Conservation (phyloP, 2,888 invertebrate genomes). For the Augiades crinisus region DNA sequence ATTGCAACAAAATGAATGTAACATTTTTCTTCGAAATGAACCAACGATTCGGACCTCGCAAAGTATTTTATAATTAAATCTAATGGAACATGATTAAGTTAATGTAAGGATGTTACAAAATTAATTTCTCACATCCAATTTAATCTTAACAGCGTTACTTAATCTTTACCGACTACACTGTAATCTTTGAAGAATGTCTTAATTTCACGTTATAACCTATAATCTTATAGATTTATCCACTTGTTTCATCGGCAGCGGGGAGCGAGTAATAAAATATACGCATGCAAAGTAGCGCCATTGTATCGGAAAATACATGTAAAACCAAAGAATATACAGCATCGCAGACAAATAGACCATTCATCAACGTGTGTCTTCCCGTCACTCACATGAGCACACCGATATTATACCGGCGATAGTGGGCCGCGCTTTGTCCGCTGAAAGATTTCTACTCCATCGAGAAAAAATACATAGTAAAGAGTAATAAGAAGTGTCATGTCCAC, state of each 20-base stretch:
- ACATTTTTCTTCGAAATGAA: no score
- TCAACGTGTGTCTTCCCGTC: no score
- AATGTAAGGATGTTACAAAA: conserved; percentile 20
- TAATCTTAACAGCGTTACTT: conserved; percentile 20
- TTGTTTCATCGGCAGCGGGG: background rate
- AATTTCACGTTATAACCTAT: conserved; percentile 19
- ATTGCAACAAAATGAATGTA: no score
- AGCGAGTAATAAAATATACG: background rate
- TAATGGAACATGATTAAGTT: conserved; percentile 10
- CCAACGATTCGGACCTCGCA: background rate
- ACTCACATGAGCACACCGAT: no score
- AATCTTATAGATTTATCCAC: conserved; percentile 7
- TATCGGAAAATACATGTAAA: background rate
- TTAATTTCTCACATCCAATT: conserved; percentile 20
- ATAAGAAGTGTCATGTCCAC: no score
- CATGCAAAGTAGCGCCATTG: no score
- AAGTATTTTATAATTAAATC: conserved; percentile 8
- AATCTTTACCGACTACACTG: conserved; percentile 12
- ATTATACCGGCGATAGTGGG: no score
- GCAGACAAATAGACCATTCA: no score
- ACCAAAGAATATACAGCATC: no score
- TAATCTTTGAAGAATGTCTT: conserved; percentile 25
- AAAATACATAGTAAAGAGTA: no score
- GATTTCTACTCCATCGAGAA: no score
- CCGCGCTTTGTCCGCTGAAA: no score